Evolutionary conservation across 1,140 invertebrate genomes (phyloP), one percentile per base, ranked within the genome.

Genomic region (Wasmannia auropunctata): DNA sequence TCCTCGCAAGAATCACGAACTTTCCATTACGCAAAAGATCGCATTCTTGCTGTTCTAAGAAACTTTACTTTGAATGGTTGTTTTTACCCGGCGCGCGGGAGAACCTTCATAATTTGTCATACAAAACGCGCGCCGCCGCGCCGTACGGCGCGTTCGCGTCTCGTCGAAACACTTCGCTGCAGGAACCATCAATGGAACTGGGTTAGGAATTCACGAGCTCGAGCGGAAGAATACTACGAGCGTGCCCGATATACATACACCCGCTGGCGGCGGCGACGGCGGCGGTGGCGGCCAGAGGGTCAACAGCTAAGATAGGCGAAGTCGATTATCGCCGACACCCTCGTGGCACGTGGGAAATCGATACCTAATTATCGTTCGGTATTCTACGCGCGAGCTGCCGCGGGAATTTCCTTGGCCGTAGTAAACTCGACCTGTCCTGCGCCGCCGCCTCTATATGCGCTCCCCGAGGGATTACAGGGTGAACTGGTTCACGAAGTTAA

Each of bases 291-390:
- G 40, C 60, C 43, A 31, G 31, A 81, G 51, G 62, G 65, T 81
- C 79, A 83, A 74, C 79, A 60, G 54, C 51, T 63, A 62, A 77
- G 74, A 85, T 63, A 85, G 83, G 58, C 74, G 43, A 77, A 79
- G 83, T 85, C 83, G 83, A 85, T 85, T 85, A 85, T 79, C 83
- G 43, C 31, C 74, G 83, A 56, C 83, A 63, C 46, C 49, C 74
- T 56, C 31, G 14, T 25, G 74, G 56, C 56, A 85, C 58, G 74
- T 77, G 70, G 63, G 83, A 85, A 85, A 85, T 85, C 83, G 83
- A 85, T 85, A 85, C 74, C 72, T 85, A 85, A 85, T 85, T 85
- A 85, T 77, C 83, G 70, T 51, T 80, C 83, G 83, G 79, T 83
- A 83, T 83, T 83, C 79, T 83, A 83, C 79, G 70, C 51, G 67